Percentiles rank a stretch among this genome's conserved stretches.
Evolutionary conservation across 2,797 vertebrate species (phyloP).

Genomic region (Silurus aristotelis): DNA sequence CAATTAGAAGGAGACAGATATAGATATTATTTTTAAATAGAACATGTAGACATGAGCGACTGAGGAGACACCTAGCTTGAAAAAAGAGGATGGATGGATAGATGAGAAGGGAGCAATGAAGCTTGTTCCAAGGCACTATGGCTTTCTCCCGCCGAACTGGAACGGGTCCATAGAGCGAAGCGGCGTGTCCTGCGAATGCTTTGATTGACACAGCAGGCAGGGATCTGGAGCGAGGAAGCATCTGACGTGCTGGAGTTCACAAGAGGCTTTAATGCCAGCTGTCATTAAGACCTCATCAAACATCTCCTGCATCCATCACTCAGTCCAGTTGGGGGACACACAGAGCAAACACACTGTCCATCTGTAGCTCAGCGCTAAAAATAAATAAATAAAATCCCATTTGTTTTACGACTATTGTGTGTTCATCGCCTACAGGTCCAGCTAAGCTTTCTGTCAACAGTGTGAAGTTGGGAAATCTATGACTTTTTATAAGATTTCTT

Average conservation of each 20-base stretch:
- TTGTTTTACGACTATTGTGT: not conserved
- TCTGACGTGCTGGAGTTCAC: slow-evolving; percentile 32
- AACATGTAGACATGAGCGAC: not conserved
- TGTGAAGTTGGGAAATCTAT: not conserved
- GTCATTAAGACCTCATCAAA: slow-evolving; percentile 56
- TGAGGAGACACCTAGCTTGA: not conserved
- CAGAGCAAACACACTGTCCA: slow-evolving; percentile 25
- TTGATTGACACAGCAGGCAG: slow-evolving; percentile 40
- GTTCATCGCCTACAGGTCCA: not conserved
- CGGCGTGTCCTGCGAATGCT: slow-evolving; percentile 10
- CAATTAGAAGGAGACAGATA: slow-evolving; percentile 10
- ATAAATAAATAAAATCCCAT: not conserved
- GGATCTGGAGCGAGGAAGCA: slow-evolving; percentile 28
- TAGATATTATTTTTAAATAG: slow-evolving; percentile 4
- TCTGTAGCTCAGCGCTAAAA: not conserved
- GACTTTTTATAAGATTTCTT: no score
- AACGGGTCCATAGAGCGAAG: slow-evolving; percentile 40
- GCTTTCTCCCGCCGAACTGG: slow-evolving; percentile 26
- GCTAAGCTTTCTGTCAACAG: slow-evolving; percentile 2
- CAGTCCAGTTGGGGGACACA: slow-evolving; percentile 1
- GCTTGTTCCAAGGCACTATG: slow-evolving; percentile 12
- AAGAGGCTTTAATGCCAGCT: slow-evolving; percentile 53
- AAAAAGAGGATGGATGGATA: not conserved
- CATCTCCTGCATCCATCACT: slow-evolving; percentile 33
- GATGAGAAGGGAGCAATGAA: slow-evolving; percentile 8